Base-by-base conservation (phyloP, 1,140 invertebrate species). In the Globodera ellingtonae region DNA sequence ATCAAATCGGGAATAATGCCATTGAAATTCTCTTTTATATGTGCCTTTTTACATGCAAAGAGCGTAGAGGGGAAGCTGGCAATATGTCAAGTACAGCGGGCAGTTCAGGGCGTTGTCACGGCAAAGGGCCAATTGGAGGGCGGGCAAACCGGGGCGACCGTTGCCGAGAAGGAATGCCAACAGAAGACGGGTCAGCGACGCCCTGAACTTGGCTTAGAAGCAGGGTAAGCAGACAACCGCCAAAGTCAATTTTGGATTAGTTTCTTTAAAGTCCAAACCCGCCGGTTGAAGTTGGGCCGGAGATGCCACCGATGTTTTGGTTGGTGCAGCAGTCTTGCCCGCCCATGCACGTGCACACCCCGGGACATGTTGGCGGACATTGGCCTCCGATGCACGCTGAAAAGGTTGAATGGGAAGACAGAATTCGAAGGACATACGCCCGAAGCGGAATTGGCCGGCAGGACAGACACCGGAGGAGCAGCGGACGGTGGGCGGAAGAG, bases 101-200 rank as follows among this genome's bases (percentile, higher is more conserved):
- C 79, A 80, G 70, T 80, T 80, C 44, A 80, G 66, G 56, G 79
- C 79, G 46, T 65, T 73, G 69, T 80, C 79, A 6, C 79, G 69
- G 47, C 79, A 80, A 35, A 77, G 35, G 7, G 48, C 72, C 62
- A 76, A 35, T 46, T 21, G 46, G 44, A 77, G 72, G 15, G 65
- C n/a, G 46, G 69, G 50, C n/a, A 15, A 44, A 9, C 76, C 76
- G 35, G 72, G 72, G 1, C 65, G 65, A 18, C 46, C 46, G 48
- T 21, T 52, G 46, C 62, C 44, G 6, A 77, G 65, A 21, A 77
- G 69, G 3, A 77, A 9, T 13, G 75, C 75, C 46, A 77, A 35
- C 24, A 77, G 21, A 62, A 77, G 75, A 44, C 75, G 75, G 18
- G 75, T 69, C 46, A 77, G 35, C 8, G 66, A 35, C 4, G 59